phyloP scores from a whole-genome alignment of 2,888 invertebrate species.

The Saturnia pavonia region DNA sequence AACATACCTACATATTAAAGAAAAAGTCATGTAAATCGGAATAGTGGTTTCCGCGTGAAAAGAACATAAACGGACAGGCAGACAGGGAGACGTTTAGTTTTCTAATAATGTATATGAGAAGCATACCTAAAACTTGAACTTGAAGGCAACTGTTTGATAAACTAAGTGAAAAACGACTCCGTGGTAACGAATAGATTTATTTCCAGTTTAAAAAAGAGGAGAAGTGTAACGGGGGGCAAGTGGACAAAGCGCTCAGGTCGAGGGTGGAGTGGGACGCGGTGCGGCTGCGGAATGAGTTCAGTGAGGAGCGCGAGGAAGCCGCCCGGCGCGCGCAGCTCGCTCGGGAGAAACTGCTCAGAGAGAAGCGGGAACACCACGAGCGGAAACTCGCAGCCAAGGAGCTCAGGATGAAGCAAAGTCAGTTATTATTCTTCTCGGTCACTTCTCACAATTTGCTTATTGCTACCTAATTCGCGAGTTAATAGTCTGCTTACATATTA shows the following conservation, averaged over 20 bases:
- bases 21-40: too few relatives aligned
- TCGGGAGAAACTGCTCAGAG: slow-evolving; percentile 39
- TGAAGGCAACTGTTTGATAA: too few relatives aligned
- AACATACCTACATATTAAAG: too few relatives aligned
- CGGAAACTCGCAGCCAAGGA: slow-evolving; percentile 50
- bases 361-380: slow-evolving; percentile 77
- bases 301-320: slow-evolving; percentile 50
- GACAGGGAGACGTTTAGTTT: too few relatives aligned
- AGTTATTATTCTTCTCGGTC: slow-evolving; percentile 29
- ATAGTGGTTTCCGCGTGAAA: too few relatives aligned
- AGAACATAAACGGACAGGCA: too few relatives aligned
- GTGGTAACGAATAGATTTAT: not conserved
- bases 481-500: too few relatives aligned
- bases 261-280: slow-evolving; percentile 85
- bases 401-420: slow-evolving; percentile 46
- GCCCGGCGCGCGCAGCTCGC: slow-evolving; percentile 40
- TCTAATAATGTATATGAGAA: too few relatives aligned
- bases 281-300: slow-evolving; percentile 56
- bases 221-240: slow-evolving; percentile 85
- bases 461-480: too few relatives aligned
- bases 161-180: too few relatives aligned
- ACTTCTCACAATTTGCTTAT: too few relatives aligned
- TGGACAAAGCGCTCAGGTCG: slow-evolving; percentile 88
- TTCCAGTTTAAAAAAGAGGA: slow-evolving; percentile 94
- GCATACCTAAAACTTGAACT: too few relatives aligned